Evolutionary conservation across 2,888 invertebrate species (phyloP).

Genomic region (Julus scandinavius): DNA sequence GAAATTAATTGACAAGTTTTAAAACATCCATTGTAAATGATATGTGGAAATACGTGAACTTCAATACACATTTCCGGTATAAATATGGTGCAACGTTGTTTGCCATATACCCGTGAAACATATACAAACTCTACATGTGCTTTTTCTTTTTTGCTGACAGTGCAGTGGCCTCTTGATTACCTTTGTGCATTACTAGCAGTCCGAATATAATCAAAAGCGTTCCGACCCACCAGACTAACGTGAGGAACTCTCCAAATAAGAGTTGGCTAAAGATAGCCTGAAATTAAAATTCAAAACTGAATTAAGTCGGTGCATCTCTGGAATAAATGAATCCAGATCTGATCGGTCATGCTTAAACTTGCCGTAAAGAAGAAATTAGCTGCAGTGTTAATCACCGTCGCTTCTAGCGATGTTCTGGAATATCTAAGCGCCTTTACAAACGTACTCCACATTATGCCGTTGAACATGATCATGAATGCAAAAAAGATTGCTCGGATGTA

Average conservation of each 20-base stretch:
- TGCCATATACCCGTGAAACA: background rate
- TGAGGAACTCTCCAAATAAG: slow-evolving; percentile 77
- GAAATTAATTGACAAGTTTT: background rate
- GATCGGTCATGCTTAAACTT: slow-evolving; percentile 59
- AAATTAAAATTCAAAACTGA: slow-evolving; percentile 57
- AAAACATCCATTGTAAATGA: background rate
- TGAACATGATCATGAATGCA: slow-evolving; percentile 65
- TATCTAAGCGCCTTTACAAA: slow-evolving; percentile 67
- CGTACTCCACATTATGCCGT: slow-evolving; percentile 68
- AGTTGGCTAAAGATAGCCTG: slow-evolving; percentile 79
- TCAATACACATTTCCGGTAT: background rate
- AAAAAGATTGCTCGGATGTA: slow-evolving; percentile 64
- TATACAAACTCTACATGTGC: background rate
- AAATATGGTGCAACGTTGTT: background rate
- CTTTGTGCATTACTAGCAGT: slow-evolving; percentile 71
- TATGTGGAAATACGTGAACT: background rate
- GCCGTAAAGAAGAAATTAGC: slow-evolving; percentile 68
- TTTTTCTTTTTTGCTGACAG: slow-evolving; percentile 31
- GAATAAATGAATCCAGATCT: background rate
- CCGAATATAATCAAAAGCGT: slow-evolving; percentile 77
- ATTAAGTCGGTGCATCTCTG: background rate
- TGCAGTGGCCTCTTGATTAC: slow-evolving; percentile 55
- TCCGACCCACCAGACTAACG: slow-evolving; percentile 78
- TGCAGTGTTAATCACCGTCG: slow-evolving; percentile 68
- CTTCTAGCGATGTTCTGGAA: slow-evolving; percentile 67